Evolutionary conservation across 2,797 vertebrate genomes (phyloP), one percentile per base, ranked within the genome.

Genomic region (Enteromius treurensis): DNA sequence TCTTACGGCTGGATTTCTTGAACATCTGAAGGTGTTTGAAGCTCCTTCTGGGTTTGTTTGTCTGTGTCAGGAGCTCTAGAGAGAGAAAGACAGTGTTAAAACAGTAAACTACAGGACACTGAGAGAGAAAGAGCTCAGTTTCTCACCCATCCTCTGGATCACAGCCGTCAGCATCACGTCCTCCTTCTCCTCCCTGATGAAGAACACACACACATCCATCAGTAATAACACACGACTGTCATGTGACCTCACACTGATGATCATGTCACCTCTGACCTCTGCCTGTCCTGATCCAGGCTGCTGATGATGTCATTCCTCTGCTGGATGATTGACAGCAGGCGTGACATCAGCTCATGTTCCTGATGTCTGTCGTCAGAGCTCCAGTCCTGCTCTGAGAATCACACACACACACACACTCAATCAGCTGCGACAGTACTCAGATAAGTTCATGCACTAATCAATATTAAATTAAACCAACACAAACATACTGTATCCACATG

Each of bases 231-330:
- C 69, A 47, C 26, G 0, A 13, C 5, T 1, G 34, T 65, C 9
- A 69, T 15, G 34, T 11, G 73, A 58, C 1, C 13, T 9, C 73
- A 8, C 32, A 37, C 32, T 55, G 29, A 11, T 75, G 51, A 6
- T 40, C 73, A 55, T 32, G 3, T 42, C 21, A 53, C 9, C 40
- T 1, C 40, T 74, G 86, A 97, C 96, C 96, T 97, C 90, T 96
- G 94, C 82, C 95, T 92, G 90, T 98, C 97, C 91, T 96, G 95
- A 0, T 98, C 97, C 89, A 98, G 86, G 91, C 94, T 95, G 93
- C 95, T 96, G 89, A 98, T 91, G 9, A 98, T 97, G 85, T 96
- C 95, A 0, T 98, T 96, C 87, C 97, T 96, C 92, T 97, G 95
- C 73, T 97, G 97, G 0, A 98, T 96, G 88, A 97, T 93, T 77